Conservation (phyloP, 2,113 vertebrate species). For the Smithornis capensis region DNA sequence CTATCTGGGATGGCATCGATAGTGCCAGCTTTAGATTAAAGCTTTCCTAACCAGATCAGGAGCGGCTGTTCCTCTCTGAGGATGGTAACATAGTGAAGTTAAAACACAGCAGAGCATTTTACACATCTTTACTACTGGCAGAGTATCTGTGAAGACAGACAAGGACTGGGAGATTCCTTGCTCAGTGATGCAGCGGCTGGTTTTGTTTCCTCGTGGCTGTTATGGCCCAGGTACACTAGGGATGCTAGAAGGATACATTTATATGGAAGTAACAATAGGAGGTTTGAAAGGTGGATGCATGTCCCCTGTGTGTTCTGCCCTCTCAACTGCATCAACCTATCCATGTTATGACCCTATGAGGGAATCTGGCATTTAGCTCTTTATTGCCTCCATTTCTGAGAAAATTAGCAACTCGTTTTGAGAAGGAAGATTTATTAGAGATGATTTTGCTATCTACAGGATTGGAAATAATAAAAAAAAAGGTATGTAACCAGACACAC, state of each 20-base stretch:
- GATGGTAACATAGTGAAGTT: not conserved
- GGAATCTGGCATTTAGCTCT: not conserved
- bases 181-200: not conserved
- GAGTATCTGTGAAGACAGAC: not conserved
- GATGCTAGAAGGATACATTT: not conserved
- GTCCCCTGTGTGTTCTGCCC: not conserved
- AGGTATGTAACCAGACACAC: not conserved
- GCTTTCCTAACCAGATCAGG: not conserved
- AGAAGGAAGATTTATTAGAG: not conserved
- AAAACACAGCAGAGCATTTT: not conserved
- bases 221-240: not conserved
- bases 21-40: not conserved
- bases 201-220: not conserved
- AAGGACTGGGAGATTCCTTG: not conserved
- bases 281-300: not conserved
- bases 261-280: not conserved
- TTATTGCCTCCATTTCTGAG: not conserved
- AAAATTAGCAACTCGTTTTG: not conserved
- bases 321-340: not conserved
- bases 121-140: not conserved
- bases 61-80: not conserved
- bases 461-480: not conserved
- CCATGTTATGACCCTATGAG: not conserved
- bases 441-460: not conserved
- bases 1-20: not conserved